Evolutionary conservation across 1,140 invertebrate species (phyloP).

Genomic region (Drosophila kepulauana): DNA sequence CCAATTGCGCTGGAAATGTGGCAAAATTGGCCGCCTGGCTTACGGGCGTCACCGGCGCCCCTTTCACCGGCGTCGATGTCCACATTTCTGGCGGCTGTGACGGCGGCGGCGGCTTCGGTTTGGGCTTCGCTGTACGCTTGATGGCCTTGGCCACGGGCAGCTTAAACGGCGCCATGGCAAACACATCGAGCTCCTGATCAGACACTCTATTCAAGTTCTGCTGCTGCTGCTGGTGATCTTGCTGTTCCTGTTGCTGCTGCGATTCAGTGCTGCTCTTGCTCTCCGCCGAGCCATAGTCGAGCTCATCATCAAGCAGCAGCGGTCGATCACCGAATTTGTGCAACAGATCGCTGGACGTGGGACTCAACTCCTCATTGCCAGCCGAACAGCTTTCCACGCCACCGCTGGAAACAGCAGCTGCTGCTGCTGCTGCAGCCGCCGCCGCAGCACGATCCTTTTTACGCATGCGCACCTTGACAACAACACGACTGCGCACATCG

Average conservation of each 20-base stretch:
- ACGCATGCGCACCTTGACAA: conserved; percentile 82
- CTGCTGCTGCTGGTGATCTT: conserved; percentile 15
- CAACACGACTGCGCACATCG: conserved; percentile 85
- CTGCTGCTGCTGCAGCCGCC: conserved; percentile 24
- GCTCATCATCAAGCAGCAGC: conserved; percentile 91
- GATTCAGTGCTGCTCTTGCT: conserved; percentile 75
- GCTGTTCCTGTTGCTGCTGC: conserved; percentile 54
- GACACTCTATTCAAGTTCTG: neutral
- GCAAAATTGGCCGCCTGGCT: conserved; percentile 61
- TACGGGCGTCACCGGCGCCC: conserved; percentile 5
- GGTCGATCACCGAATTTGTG: conserved; percentile 93
- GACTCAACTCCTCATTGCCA: conserved; percentile 74
- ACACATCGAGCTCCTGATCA: conserved; percentile 87
- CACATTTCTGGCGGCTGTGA: conserved; percentile 59
- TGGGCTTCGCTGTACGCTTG: conserved; percentile 25
- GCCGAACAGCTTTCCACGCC: neutral
- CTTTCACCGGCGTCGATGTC: conserved; percentile 80
- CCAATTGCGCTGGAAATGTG: conserved; percentile 69
- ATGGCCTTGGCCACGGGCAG: conserved; percentile 85
- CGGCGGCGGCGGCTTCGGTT: conserved; percentile 1
- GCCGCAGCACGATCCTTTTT: conserved; percentile 78
- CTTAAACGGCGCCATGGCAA: conserved; percentile 91
- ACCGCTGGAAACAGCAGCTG: neutral
- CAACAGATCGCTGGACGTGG: conserved; percentile 85
- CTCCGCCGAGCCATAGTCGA: conserved; percentile 88